These are phyloP conservation scores for Cottus gobio DNA, from an alignment of 2,113 vertebrate genomes.

Conservation along the genomic window DNA sequence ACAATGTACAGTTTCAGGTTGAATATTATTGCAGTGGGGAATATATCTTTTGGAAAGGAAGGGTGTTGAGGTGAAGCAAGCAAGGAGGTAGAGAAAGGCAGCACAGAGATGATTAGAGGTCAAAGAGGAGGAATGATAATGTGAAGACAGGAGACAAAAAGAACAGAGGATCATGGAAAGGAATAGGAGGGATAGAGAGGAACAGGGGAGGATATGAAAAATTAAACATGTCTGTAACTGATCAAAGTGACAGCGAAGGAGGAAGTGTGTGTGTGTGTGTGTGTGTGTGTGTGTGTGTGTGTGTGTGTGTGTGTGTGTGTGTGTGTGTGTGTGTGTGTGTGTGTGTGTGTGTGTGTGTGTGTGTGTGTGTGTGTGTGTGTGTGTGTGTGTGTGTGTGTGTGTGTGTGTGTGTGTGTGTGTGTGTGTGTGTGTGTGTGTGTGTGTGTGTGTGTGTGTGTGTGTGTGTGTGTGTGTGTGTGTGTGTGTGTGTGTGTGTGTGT, in stretches of 20 bases:
- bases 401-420: background rate
- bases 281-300: slow-evolving; percentile 8
- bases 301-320: slow-evolving; percentile 17
- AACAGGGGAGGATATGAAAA: slow-evolving; percentile 15
- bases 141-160: slow-evolving; percentile 46
- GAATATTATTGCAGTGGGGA: no score
- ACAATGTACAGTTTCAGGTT: no score
- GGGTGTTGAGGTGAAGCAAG: background rate
- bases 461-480: background rate
- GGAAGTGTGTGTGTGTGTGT: background rate
- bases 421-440: slow-evolving; percentile 8
- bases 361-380: slow-evolving; percentile 19
- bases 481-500: no score
- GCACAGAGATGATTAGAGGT: background rate
- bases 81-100: background rate
- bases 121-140: slow-evolving; percentile 11
- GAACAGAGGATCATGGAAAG: slow-evolving; percentile 7
- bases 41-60: background rate
- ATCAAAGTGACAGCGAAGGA: slow-evolving; percentile 50
- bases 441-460: slow-evolving; percentile 17
- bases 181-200: background rate
- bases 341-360: slow-evolving; percentile 7
- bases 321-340: background rate
- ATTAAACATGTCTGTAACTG: slow-evolving; percentile 51
- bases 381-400: slow-evolving; percentile 6